These are phyloP conservation scores for Plagiodera versicolora DNA, from an alignment of 2,888 invertebrate species.

Conservation along the genomic window DNA sequence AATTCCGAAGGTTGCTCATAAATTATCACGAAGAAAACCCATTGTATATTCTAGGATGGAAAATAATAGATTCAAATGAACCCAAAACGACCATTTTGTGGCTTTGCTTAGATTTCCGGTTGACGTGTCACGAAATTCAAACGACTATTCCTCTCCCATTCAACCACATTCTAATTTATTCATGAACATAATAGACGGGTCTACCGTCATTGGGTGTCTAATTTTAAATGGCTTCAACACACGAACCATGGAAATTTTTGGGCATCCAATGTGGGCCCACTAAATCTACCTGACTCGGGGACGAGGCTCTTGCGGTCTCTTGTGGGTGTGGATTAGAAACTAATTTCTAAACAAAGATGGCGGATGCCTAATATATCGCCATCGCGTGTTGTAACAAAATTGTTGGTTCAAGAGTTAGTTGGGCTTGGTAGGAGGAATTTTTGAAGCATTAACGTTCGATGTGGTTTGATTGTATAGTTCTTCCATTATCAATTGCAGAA, in stretches of 20 bases:
- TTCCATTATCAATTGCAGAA: too few species aligned
- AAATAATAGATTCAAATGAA: neutral
- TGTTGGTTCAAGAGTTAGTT: slow-evolving; percentile 38
- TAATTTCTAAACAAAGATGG: slow-evolving; percentile 41
- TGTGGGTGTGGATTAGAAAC: slow-evolving; percentile 39
- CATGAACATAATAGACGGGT: neutral
- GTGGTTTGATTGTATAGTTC: too few species aligned
- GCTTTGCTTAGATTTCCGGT: neutral
- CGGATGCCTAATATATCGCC: slow-evolving; percentile 37
- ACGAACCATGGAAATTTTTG: slow-evolving; percentile 22
- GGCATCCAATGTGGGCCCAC: slow-evolving; percentile 10
- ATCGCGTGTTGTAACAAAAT: slow-evolving; percentile 36
- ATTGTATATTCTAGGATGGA: neutral
- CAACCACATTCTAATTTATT: slow-evolving; percentile 8
- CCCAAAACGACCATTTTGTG: neutral
- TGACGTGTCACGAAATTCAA: slow-evolving; percentile 10
- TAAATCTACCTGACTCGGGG: slow-evolving; percentile 19
- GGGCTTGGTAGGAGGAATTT: slow-evolving; percentile 33
- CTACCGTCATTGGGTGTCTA: slow-evolving; percentile 7
- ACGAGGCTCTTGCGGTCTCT: slow-evolving; percentile 18
- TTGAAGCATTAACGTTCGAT: slow-evolving; percentile 19
- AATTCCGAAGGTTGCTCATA: neutral
- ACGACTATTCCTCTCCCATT: neutral
- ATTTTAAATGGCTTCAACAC: slow-evolving; percentile 3
- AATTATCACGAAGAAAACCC: neutral